These are phyloP conservation scores for Rambutsinella grinnellia DNA, from an alignment of 2,888 invertebrate genomes.

Conservation along the genomic window DNA sequence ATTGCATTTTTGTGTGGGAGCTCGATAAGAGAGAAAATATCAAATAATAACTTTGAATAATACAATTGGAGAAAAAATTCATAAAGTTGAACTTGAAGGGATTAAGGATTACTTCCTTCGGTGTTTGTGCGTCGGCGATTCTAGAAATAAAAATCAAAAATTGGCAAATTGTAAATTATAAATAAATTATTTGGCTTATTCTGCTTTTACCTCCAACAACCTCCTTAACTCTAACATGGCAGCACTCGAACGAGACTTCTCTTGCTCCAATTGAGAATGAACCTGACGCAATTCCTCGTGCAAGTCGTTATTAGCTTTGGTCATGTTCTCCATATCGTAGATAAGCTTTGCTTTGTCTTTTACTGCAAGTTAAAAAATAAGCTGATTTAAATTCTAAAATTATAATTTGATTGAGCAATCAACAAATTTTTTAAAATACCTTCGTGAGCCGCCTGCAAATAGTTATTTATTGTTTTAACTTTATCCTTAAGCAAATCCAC, in stretches of 20 bases:
- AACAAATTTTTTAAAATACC: slow-evolving; percentile 72
- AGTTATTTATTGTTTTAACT: slow-evolving; percentile 79
- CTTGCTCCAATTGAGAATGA: slow-evolving; percentile 81
- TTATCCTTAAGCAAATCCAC: slow-evolving; percentile 78
- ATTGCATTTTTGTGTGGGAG: background rate
- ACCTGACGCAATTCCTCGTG: slow-evolving; percentile 79
- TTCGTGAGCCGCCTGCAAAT: slow-evolving; percentile 78
- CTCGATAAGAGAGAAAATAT: background rate
- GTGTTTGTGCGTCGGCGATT: slow-evolving; percentile 57
- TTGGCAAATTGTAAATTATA: background rate
- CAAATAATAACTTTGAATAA: background rate
- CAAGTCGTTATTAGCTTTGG: slow-evolving; percentile 79
- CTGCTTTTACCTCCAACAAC: slow-evolving; percentile 60
- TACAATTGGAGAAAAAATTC: background rate
- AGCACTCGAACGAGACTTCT: slow-evolving; percentile 75
- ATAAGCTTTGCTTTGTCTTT: slow-evolving; percentile 83
- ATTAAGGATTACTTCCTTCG: slow-evolving; percentile 12
- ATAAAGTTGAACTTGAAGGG: slow-evolving; percentile 1
- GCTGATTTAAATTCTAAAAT: background rate
- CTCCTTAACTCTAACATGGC: slow-evolving; percentile 59
- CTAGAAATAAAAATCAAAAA: slow-evolving; percentile 33
- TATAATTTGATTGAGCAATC: too few relatives aligned
- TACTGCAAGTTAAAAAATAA: slow-evolving; percentile 74
- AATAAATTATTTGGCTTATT: background rate
- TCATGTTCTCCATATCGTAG: slow-evolving; percentile 79